These are phyloP conservation scores for Griposia aprilina DNA, from an alignment of 2,888 invertebrate genomes.

Conservation along the genomic window DNA sequence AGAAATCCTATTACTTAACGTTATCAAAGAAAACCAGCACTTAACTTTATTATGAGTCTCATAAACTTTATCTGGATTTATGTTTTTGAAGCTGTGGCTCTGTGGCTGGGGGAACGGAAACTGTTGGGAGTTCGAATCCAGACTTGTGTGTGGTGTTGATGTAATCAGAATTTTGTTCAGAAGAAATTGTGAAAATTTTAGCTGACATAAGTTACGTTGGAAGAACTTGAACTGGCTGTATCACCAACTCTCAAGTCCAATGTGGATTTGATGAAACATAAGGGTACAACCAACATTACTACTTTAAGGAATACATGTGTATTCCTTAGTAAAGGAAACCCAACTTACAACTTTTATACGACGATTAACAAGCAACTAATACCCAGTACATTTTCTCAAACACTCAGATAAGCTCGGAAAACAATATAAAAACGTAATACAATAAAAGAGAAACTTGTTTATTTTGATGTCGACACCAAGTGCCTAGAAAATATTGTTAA, in stretches of 20 bases:
- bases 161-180: conserved; percentile 18
- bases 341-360: conserved; percentile 9
- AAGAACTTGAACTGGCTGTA: not conserved
- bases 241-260: conserved; percentile 6
- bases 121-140: conserved; percentile 50
- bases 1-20: conserved; percentile 74
- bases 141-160: conserved; percentile 22
- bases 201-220: not conserved
- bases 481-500: conserved; percentile 87
- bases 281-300: conserved; percentile 6
- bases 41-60: conserved; percentile 73
- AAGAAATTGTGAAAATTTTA: not conserved
- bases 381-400: conserved; percentile 34
- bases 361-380: conserved; percentile 26
- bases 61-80: conserved; percentile 84
- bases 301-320: conserved; percentile 2
- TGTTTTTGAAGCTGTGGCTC: conserved; percentile 74
- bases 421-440: conserved; percentile 68
- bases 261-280: conserved; percentile 20
- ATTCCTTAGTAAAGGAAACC: not conserved
- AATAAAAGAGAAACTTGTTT: conserved; percentile 80
- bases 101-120: conserved; percentile 54
- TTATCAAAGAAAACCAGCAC: conserved; percentile 78
- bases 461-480: conserved; percentile 88
- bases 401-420: conserved; percentile 64